Conservation (phyloP, 2,113 vertebrate genomes). For the Hystrix brachyura region DNA sequence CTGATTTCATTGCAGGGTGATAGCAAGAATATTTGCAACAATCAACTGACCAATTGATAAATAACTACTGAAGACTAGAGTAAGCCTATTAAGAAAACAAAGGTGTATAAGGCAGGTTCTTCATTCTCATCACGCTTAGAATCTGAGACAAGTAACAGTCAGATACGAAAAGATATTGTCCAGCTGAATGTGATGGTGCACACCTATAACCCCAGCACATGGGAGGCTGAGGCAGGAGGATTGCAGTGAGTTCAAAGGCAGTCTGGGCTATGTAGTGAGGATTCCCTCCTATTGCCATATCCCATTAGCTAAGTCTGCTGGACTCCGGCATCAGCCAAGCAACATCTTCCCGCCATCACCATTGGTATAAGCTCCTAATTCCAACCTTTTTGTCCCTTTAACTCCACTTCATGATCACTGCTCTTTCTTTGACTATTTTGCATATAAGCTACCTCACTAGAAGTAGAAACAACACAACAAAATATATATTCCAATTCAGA, state of each 20-base stretch:
- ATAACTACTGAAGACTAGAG: background rate
- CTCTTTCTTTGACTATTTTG: background rate
- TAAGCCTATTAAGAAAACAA: background rate
- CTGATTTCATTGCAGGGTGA: background rate
- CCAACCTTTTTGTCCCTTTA: background rate
- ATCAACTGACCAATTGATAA: too few species aligned
- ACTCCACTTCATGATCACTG: background rate
- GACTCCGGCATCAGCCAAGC: background rate
- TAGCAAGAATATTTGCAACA: background rate
- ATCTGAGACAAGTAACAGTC: background rate
- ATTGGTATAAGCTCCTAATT: background rate
- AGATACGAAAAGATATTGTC: background rate
- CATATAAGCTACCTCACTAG: background rate
- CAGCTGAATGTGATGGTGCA: too few species aligned
- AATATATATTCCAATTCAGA: background rate
- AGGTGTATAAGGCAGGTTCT: background rate
- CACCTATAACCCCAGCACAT: too few species aligned
- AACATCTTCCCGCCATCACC: background rate
- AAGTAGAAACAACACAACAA: background rate
- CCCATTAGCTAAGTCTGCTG: background rate
- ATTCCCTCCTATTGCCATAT: background rate
- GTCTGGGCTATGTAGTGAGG: too few species aligned
- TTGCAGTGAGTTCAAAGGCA: too few species aligned
- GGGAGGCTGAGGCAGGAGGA: too few species aligned
- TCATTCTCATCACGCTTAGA: slow-evolving; percentile 11